A percentile compares a stretch with the other conserved stretches of the same genome.
Evolutionary conservation across 2,888 invertebrate genomes (phyloP).

Genomic region (Geotrupes spiniger): DNA sequence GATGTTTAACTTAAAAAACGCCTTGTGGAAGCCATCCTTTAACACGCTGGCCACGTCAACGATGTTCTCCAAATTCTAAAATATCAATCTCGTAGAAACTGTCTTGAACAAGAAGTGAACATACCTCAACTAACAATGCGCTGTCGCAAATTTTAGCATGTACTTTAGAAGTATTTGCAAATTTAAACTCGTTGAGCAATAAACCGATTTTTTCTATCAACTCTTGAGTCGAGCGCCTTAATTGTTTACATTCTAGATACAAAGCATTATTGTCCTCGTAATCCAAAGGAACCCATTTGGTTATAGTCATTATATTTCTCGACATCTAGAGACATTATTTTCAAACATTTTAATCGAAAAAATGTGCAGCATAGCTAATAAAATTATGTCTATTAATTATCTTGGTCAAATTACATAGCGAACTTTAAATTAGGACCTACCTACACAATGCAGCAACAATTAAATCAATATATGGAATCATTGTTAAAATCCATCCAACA

Average conservation of each 20-base stretch:
- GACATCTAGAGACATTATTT: slow-evolving; percentile 38
- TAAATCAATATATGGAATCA: no score
- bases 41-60: slow-evolving; percentile 55
- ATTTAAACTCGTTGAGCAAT: slow-evolving; percentile 54
- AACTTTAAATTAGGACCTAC: no score
- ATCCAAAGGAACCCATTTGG: slow-evolving; percentile 58
- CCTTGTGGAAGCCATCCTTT: slow-evolving; percentile 55
- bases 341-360: no score
- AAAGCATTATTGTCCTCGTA: slow-evolving; percentile 53
- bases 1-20: slow-evolving; percentile 53
- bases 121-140: slow-evolving; percentile 20
- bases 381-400: no score
- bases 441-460: no score
- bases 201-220: slow-evolving; percentile 45
- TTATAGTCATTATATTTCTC: slow-evolving; percentile 45
- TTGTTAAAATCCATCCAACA: no score
- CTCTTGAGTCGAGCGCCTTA: slow-evolving; percentile 51
- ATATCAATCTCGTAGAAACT: slow-evolving; percentile 26
- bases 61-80: slow-evolving; percentile 60
- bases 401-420: no score
- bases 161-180: slow-evolving; percentile 31
- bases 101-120: slow-evolving; percentile 3
- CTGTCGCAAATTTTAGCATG: slow-evolving; percentile 29
- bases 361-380: no score
- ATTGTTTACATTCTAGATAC: slow-evolving; percentile 54